Evolutionary conservation across 2,888 invertebrate genomes (phyloP), one percentile per base, ranked within the genome.

Genomic region (Acleris literana): DNA sequence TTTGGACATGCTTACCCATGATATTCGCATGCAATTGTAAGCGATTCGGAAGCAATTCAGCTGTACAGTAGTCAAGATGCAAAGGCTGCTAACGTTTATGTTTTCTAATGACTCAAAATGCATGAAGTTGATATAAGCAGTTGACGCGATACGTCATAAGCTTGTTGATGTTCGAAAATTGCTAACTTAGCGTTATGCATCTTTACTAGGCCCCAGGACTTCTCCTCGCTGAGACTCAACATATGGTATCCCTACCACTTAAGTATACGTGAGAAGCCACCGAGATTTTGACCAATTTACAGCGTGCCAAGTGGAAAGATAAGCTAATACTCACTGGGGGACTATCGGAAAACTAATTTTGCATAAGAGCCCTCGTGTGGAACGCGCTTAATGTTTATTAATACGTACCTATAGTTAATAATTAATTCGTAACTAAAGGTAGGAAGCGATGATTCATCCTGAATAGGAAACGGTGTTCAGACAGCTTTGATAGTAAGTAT

Each of bases 261-360:
- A 85, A 78, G 80, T 81, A 83, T 85, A 88, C 85, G 83, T 83
- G 80, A 85, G 88, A 81, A 89, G 86, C 83, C 84, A 88, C 81
- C 81, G 87, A 90, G 92, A 92, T 92, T 92, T 91, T 92, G 92
- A 92, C 92, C 92, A 92, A 92, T 90, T 91, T 92, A 92, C 87
- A 85, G 86, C 86, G 92, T 92, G 92, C 92, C 90, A 91, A 90
- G 86, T 88, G 88, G 86, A 91, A 92, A 92, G 92, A 92, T 92
- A 92, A 91, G 92, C 89, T 89, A 90, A 92, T 90, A 84, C 86
- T 79, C 73, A 72, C 72, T 76, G 81, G 86, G 80, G 83, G 82
- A 75, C 84, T 89, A 88, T 89, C 83, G 85, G 88, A 84, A 86
- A 90, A 88, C 91, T 90, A 92, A 92, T 90, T 90, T 86, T 85